Evolutionary conservation across 2,888 invertebrate genomes (phyloP).

Genomic region (Esperia sulphurella): DNA sequence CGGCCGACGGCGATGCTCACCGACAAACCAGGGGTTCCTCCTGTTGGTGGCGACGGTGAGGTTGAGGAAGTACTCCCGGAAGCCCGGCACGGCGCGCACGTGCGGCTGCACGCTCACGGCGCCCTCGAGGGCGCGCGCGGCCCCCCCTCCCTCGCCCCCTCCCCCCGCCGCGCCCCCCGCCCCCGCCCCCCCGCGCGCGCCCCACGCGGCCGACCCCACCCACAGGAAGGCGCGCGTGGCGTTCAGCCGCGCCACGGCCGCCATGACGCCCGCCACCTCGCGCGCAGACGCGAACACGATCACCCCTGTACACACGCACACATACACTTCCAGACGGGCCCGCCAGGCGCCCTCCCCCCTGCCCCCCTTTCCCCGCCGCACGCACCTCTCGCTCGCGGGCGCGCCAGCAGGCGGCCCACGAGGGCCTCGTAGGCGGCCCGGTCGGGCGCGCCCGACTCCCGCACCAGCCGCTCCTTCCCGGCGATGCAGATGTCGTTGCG

Average conservation of each 20-base stretch:
- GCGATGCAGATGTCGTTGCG: conserved; percentile 94
- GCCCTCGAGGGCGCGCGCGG: conserved; percentile 86
- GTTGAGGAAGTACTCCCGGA: conserved; percentile 91
- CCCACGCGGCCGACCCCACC: conserved; percentile 73
- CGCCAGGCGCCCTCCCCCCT: too few relatives aligned
- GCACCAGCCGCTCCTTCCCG: conserved; percentile 94
- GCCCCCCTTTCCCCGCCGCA: too few relatives aligned
- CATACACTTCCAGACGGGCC: too few relatives aligned
- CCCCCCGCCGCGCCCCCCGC: conserved; percentile 94
- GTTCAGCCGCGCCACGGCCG: conserved; percentile 90
- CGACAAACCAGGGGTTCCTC: conserved; percentile 97
- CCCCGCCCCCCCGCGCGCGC: conserved; percentile 95
- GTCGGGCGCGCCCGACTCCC: conserved; percentile 96
- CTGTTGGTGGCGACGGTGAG: conserved; percentile 92
- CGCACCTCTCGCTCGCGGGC: conserved; percentile 91
- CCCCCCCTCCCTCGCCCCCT: conserved; percentile 85
- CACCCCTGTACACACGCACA: conserved; percentile 81
- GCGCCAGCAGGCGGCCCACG: conserved; percentile 88
- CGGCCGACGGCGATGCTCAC: conserved; percentile 68
- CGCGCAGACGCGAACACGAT: conserved; percentile 98
- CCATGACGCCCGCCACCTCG: conserved; percentile 97
- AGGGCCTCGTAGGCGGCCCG: conserved; percentile 92
- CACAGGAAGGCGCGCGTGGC: conserved; percentile 81
- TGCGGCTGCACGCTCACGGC: conserved; percentile 96
- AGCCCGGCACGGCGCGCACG: conserved; percentile 92